A percentile compares a stretch with the other conserved stretches of the same genome.
Evolutionary conservation across 2,797 vertebrate species (phyloP).

Genomic region (Sphaeramia orbicularis): DNA sequence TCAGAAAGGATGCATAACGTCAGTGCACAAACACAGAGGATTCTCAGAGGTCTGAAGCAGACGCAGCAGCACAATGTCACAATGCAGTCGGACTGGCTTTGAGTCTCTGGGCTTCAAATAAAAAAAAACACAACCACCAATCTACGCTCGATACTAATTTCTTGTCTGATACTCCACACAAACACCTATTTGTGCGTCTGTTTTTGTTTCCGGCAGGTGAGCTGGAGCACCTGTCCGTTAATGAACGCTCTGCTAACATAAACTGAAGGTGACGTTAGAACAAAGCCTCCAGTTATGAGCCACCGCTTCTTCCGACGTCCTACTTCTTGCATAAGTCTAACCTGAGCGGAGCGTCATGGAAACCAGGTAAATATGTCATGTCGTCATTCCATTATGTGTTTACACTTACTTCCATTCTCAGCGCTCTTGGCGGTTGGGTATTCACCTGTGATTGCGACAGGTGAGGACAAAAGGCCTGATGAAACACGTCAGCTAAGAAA

Average conservation of each 20-base stretch:
- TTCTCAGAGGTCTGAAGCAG: background rate
- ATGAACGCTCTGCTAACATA: slow-evolving; percentile 20
- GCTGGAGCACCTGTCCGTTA: background rate
- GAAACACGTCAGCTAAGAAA: too few relatives aligned
- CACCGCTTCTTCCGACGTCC: slow-evolving; percentile 4
- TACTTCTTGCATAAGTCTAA: slow-evolving; percentile 1
- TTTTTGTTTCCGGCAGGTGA: background rate
- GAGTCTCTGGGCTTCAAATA: background rate
- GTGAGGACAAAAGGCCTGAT: too few relatives aligned
- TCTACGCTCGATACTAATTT: background rate
- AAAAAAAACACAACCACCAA: background rate
- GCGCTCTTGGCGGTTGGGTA: background rate
- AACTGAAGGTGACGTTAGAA: slow-evolving; percentile 25
- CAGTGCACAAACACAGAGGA: slow-evolving; percentile 5
- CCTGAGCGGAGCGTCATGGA: slow-evolving; percentile 9
- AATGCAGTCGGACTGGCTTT: slow-evolving; percentile 1
- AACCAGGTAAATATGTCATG: slow-evolving; percentile 34
- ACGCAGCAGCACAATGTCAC: too few relatives aligned
- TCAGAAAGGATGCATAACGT: background rate
- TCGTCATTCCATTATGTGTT: background rate
- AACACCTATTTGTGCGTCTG: background rate
- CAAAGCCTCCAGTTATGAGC: slow-evolving; percentile 22
- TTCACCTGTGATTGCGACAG: background rate
- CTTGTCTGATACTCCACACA: background rate
- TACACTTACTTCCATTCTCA: background rate